Percentiles rank a stretch among this genome's conserved stretches.
Conservation (phyloP, 2,888 invertebrate species). For the Bursaphelenchus okinawaensis region DNA sequence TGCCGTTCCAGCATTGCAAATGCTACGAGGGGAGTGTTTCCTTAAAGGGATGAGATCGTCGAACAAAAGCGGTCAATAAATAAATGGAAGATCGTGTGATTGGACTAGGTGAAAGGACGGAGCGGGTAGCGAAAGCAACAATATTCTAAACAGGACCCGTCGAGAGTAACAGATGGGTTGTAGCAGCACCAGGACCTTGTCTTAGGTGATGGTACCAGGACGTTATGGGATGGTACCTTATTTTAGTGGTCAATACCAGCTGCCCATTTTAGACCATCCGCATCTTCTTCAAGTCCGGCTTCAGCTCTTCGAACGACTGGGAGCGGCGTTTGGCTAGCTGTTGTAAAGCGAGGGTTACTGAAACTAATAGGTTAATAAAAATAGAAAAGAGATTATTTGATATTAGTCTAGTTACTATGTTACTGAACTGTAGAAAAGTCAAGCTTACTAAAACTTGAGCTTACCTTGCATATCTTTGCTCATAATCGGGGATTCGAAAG, state of each 20-base stretch:
- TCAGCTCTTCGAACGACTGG: slow-evolving; percentile 30
- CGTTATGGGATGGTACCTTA: no score
- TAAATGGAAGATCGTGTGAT: neutral
- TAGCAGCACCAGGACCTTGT: neutral
- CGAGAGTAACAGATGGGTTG: neutral
- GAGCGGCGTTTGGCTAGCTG: slow-evolving; percentile 32
- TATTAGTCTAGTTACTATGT: no score
- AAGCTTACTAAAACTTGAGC: neutral
- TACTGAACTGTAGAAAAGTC: neutral
- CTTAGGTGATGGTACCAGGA: no score
- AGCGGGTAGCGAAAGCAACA: neutral
- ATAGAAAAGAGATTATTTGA: neutral
- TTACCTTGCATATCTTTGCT: slow-evolving; percentile 27
- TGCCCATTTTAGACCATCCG: slow-evolving; percentile 18
- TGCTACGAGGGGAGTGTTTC: neutral
- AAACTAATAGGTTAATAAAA: slow-evolving; percentile 2
- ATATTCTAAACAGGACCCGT: neutral
- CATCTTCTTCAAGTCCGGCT: slow-evolving; percentile 26
- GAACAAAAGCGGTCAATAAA: neutral
- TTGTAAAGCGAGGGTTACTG: slow-evolving; percentile 21
- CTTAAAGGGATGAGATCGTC: neutral
- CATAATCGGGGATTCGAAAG: slow-evolving; percentile 30
- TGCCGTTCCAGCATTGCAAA: neutral
- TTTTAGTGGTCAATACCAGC: neutral
- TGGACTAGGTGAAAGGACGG: neutral